A percentile compares a stretch with the other conserved stretches of the same genome.
These are phyloP conservation scores for Drepana falcataria DNA, from an alignment of 2,888 invertebrate species.

Conservation along the genomic window DNA sequence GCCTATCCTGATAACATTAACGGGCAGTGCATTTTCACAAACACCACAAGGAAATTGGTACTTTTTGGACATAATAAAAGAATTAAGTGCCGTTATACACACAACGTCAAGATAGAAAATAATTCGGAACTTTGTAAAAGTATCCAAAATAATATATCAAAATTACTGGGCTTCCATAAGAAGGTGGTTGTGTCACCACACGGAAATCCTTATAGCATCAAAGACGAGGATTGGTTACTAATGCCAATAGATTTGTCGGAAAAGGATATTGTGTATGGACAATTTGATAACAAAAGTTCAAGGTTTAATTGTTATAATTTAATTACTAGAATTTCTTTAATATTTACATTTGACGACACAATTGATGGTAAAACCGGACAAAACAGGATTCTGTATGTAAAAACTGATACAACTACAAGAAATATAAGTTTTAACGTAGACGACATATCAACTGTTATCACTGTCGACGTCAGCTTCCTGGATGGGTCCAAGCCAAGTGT, in stretches of 20 bases:
- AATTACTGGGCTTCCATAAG: constrained; percentile 29
- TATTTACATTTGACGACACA: constrained; percentile 36
- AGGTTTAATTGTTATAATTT: constrained; percentile 53
- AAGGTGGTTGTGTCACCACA: constrained; percentile 45
- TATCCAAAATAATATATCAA: constrained; percentile 43
- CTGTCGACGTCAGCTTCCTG: constrained; percentile 54
- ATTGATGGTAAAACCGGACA: constrained; percentile 34
- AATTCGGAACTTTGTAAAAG: constrained; percentile 39
- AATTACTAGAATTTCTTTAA: constrained; percentile 40
- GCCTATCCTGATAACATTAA: constrained; percentile 51
- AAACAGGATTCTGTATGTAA: constrained; percentile 46
- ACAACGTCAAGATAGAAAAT: constrained; percentile 26
- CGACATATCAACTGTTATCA: constrained; percentile 44
- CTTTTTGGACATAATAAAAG: constrained; percentile 72
- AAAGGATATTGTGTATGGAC: constrained; percentile 37
- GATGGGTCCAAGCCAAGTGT: constrained; percentile 49
- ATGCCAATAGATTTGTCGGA: constrained; percentile 21
- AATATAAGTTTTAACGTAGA: constrained; percentile 46
- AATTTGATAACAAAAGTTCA: constrained; percentile 31
- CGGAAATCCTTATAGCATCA: constrained; percentile 49
- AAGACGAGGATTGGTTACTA: constrained; percentile 50
- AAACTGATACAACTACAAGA: constrained; percentile 22
- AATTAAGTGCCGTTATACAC: constrained; percentile 56
- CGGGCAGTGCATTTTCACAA: constrained; percentile 60
- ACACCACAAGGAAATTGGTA: constrained; percentile 44